A percentile compares a stretch with the other conserved stretches of the same genome.
Evolutionary conservation across 2,888 invertebrate species (phyloP).

Genomic region (Chymomyza caudatula): DNA sequence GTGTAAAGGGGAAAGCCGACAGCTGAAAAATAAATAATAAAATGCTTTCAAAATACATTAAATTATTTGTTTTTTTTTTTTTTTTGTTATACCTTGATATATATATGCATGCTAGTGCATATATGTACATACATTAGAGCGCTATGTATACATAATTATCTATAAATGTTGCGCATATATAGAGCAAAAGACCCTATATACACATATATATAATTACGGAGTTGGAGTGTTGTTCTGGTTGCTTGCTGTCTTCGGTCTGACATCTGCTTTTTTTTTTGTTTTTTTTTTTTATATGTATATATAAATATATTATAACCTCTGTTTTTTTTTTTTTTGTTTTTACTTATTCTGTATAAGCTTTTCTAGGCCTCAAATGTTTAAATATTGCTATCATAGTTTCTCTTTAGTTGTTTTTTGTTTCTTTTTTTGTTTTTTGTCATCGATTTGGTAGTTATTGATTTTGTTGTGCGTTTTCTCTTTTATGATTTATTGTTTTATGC

Average conservation of each 20-base stretch:
- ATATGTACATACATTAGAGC: conserved; percentile 22
- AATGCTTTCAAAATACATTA: conserved; percentile 61
- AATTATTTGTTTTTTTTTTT: conserved; percentile 37
- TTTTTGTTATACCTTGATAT: conserved; percentile 8
- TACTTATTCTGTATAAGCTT: not conserved
- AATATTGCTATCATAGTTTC: not conserved
- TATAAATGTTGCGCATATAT: conserved; percentile 10
- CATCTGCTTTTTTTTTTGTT: conserved; percentile 6
- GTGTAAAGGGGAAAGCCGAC: conserved; percentile 80
- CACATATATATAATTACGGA: conserved; percentile 13
- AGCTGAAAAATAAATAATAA: conserved; percentile 76
- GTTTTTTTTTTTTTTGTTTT: not conserved
- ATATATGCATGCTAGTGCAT: conserved; percentile 24
- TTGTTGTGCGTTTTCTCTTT: conserved; percentile 15
- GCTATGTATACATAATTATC: conserved; percentile 24
- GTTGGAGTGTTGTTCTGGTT: not conserved
- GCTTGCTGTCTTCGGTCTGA: conserved; percentile 20
- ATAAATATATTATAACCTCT: conserved; percentile 3
- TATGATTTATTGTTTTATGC: not conserved
- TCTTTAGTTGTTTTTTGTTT: not conserved
- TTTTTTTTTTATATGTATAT: not conserved
- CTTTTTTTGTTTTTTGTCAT: not conserved
- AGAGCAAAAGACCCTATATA: conserved; percentile 40
- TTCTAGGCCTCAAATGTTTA: not conserved
- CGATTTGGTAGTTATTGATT: conserved; percentile 8